These are phyloP conservation scores for Stenurella melanura DNA, from an alignment of 2,888 invertebrate species.

Conservation along the genomic window DNA sequence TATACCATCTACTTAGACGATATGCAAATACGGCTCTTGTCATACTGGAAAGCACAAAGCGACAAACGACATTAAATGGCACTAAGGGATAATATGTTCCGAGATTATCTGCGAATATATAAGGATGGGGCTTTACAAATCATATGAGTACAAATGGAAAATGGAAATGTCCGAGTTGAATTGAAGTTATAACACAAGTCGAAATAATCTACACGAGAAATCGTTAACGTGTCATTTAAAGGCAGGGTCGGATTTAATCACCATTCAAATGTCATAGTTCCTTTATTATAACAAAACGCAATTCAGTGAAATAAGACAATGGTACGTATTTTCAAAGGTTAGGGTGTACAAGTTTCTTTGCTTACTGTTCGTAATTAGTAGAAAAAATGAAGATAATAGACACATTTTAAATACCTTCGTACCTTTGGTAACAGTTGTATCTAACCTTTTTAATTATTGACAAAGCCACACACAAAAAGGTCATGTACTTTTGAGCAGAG, in stretches of 20 bases:
- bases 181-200: conserved; percentile 39
- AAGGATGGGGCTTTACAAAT: conserved; percentile 54
- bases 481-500: too few species aligned
- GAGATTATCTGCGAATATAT: conserved; percentile 55
- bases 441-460: too few species aligned
- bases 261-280: conserved; percentile 1
- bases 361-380: too few species aligned
- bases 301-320: neutral
- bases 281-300: neutral
- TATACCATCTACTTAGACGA: conserved; percentile 56
- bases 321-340: too few species aligned
- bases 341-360: too few species aligned
- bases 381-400: too few species aligned
- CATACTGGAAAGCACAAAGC: conserved; percentile 59
- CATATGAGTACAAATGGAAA: conserved; percentile 50
- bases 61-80: conserved; percentile 59
- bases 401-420: too few species aligned
- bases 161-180: conserved; percentile 51
- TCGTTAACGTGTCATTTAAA: conserved; percentile 37
- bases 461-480: too few species aligned
- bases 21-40: conserved; percentile 59
- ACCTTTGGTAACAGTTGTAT: too few species aligned
- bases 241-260: conserved; percentile 33
- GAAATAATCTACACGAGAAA: conserved; percentile 37
- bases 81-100: conserved; percentile 57